Base-by-base conservation (phyloP, 2,888 invertebrate genomes). In the Tenthredo distinguenda region DNA sequence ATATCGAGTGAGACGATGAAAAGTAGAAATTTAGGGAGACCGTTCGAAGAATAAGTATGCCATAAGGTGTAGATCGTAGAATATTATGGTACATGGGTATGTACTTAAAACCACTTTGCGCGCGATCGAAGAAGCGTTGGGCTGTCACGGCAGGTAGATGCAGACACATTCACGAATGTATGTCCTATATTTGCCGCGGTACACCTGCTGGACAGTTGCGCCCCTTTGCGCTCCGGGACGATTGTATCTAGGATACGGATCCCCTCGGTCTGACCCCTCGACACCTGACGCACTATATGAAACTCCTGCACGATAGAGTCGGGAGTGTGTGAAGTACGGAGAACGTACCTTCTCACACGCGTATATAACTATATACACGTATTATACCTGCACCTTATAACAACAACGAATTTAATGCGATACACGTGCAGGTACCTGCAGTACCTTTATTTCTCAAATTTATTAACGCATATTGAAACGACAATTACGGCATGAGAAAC, bases 161-260 rank as follows among this genome's bases (percentile, higher is more conserved):
- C 15, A 40, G n/a, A 21, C 26, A 50, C 15, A 34, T 50, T 12
- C 15, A 77, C 77, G 34, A 68, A 31, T 26, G 79, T 34, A 47
- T 26, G 87, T 86, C 88, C 81, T 87, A 86, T 87, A 89, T 86
- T 86, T 89, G 86, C 89, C 86, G 85, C 82, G 86, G 87, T 88
- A 89, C 90, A 93, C 91, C 91, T 91, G 91, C 90, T 88, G 87
- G 90, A 88, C 92, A 90, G 91, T 91, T 92, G 90, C 91, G 91
- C 89, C 91, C 92, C 91, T 90, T 90, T 91, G 12, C 62, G 21
- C 26, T 21, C n/a, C 86, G 90, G 88, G 90, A 91, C 91, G 93
- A 93, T 93, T 89, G 90, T 93, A 93, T 92, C 93, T 92, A 90
- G 90, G 89, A 89, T 86, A 87, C 68, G 68, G 68, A 50, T 68